Conservation (phyloP, 92 coral and sea anemone species). For the Desmophyllum pertusum region DNA sequence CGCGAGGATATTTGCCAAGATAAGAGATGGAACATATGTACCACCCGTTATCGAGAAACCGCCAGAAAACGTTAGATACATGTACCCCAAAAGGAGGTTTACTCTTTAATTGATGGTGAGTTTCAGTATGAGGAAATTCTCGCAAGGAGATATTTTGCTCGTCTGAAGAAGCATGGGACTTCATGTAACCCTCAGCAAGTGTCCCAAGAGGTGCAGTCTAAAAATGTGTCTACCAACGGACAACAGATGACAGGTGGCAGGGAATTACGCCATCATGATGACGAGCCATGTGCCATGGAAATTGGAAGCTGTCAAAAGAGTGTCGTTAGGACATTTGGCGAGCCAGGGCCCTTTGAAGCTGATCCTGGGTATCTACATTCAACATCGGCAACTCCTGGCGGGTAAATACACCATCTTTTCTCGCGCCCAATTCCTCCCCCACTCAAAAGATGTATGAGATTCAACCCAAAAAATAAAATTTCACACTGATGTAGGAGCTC, state of each 20-base stretch:
- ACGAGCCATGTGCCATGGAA: conserved; percentile 36
- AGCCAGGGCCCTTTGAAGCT: not conserved
- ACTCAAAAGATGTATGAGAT: too few species aligned
- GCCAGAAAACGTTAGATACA: conserved; percentile 39
- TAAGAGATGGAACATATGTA: conserved; percentile 52
- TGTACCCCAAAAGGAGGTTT: conserved; percentile 93
- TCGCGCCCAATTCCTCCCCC: too few species aligned
- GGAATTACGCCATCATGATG: not conserved
- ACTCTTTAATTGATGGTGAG: conserved; percentile 78
- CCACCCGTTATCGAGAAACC: conserved; percentile 4
- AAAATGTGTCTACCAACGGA: not conserved
- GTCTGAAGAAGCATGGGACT: conserved; percentile 30
- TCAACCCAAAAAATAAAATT: too few species aligned
- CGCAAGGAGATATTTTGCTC: conserved; percentile 67
- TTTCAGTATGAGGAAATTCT: conserved; percentile 85
- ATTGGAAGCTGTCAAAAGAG: conserved; percentile 36
- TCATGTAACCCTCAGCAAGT: not conserved
- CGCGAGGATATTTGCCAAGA: conserved; percentile 66
- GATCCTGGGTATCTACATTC: conserved; percentile 2
- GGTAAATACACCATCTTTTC: too few species aligned
- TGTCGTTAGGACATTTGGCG: not conserved
- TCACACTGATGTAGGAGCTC: too few species aligned
- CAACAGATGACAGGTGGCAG: not conserved
- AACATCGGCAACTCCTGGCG: not conserved
- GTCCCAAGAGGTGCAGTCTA: not conserved